phyloP scores from a whole-genome alignment of 2,888 invertebrate genomes.

The Diloba caeruleocephala region DNA sequence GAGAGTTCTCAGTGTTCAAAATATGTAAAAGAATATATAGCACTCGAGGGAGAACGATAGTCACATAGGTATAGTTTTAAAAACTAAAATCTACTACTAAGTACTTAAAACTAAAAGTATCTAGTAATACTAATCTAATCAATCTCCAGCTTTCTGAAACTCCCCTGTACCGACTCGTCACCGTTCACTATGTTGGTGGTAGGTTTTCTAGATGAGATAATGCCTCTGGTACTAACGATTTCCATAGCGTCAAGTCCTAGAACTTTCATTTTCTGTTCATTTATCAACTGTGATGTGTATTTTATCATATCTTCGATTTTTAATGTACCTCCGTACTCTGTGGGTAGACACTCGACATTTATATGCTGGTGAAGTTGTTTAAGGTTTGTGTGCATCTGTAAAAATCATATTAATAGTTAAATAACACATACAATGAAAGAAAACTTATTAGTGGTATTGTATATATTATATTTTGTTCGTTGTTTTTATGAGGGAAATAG shows the following conservation, averaged over 20 bases:
- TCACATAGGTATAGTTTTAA: constrained; percentile 17
- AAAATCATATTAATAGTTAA: constrained; percentile 45
- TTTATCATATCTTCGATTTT: constrained; percentile 92
- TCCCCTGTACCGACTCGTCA: constrained; percentile 86
- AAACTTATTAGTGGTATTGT: too few relatives aligned
- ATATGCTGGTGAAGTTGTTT: constrained; percentile 90
- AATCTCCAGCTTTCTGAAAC: constrained; percentile 92
- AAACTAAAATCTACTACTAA: constrained; percentile 16
- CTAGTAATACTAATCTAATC: constrained; percentile 88
- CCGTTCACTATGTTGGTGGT: constrained; percentile 65
- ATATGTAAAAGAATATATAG: constrained; percentile 14
- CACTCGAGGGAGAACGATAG: background rate
- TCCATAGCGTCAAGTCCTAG: constrained; percentile 91
- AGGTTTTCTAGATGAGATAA: constrained; percentile 69
- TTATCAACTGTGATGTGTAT: constrained; percentile 90
- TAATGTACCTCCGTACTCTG: constrained; percentile 92
- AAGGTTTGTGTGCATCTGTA: constrained; percentile 89
- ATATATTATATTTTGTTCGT: too few relatives aligned
- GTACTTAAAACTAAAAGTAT: too few relatives aligned
- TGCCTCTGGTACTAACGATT: constrained; percentile 90
- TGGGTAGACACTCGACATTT: constrained; percentile 91
- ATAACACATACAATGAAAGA: constrained; percentile 3
- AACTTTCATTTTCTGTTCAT: constrained; percentile 88
- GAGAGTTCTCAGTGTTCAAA: constrained; percentile 36
- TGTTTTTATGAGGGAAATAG: too few relatives aligned